Evolutionary conservation across 2,888 invertebrate genomes (phyloP).

Genomic region (Stenotaenia linearis): DNA sequence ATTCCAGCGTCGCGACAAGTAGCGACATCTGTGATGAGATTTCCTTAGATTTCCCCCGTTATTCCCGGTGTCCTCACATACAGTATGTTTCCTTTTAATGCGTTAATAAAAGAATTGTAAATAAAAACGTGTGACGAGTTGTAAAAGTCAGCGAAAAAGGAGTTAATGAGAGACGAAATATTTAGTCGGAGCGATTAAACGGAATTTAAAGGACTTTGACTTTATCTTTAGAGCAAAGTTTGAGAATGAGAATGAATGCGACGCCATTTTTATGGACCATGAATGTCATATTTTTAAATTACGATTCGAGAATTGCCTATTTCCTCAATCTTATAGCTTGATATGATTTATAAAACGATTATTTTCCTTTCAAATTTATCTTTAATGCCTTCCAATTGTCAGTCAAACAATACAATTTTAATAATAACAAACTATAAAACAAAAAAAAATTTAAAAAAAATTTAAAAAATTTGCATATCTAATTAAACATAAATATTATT

Average conservation of each 20-base stretch:
- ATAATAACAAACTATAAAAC: no score
- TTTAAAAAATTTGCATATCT: no score
- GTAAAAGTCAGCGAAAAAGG: background rate
- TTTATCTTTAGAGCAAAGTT: background rate
- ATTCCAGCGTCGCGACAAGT: background rate
- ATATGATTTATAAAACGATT: background rate
- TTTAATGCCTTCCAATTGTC: background rate
- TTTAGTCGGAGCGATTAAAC: background rate
- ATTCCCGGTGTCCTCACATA: no score
- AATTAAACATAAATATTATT: no score
- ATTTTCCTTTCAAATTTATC: background rate
- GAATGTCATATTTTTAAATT: background rate
- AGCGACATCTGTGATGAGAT: background rate
- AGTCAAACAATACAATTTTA: background rate
- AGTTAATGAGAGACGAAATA: background rate
- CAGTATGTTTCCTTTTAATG: no score
- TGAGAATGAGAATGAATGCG: background rate
- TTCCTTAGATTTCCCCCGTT: no score
- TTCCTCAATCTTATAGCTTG: background rate
- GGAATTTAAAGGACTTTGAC: background rate
- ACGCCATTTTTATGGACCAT: background rate
- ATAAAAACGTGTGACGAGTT: no score
- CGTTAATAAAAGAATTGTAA: no score
- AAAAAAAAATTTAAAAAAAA: no score
- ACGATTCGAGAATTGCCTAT: background rate